A percentile compares a stretch with the other conserved stretches of the same genome.
These are phyloP conservation scores for Plemyria rubiginata DNA, from an alignment of 2,888 invertebrate species.

Conservation along the genomic window DNA sequence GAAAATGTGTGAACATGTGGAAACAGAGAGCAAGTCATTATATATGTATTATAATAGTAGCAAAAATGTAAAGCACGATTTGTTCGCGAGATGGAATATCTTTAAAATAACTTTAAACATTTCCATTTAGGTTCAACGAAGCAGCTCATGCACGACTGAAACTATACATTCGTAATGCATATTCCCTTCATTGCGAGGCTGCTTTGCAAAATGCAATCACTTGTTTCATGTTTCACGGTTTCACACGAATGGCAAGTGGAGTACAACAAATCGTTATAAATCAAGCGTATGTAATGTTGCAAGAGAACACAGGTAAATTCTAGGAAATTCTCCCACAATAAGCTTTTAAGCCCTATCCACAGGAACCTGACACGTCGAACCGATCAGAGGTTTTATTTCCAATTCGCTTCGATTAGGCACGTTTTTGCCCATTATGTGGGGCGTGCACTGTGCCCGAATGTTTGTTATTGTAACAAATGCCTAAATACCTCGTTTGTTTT, in stretches of 20 bases:
- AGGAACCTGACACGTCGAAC: conserved; percentile 66
- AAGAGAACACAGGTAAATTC: conserved; percentile 55
- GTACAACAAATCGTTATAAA: conserved; percentile 38
- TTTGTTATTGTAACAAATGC: conserved; percentile 78
- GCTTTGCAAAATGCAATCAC: conserved; percentile 37
- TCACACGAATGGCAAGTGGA: conserved; percentile 17
- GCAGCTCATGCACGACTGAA: conserved; percentile 35
- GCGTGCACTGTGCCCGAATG: conserved; percentile 57
- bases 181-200: conserved; percentile 29
- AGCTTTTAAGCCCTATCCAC: conserved; percentile 68
- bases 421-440: conserved; percentile 60
- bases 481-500: conserved; percentile 78
- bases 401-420: conserved; percentile 70
- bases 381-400: conserved; percentile 63
- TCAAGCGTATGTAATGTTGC: conserved; percentile 36
- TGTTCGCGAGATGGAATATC: conserved; percentile 32
- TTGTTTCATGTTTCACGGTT: conserved; percentile 31
- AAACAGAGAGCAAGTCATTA: conserved; percentile 7
- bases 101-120: conserved; percentile 35
- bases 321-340: conserved; percentile 67
- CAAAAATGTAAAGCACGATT: conserved; percentile 37
- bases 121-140: conserved; percentile 36
- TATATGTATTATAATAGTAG: conserved; percentile 27
- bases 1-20: no score
- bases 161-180: conserved; percentile 33